These are phyloP conservation scores for Myotis pilosus DNA, from an alignment of 2,797 vertebrate species.

Conservation along the genomic window DNA sequence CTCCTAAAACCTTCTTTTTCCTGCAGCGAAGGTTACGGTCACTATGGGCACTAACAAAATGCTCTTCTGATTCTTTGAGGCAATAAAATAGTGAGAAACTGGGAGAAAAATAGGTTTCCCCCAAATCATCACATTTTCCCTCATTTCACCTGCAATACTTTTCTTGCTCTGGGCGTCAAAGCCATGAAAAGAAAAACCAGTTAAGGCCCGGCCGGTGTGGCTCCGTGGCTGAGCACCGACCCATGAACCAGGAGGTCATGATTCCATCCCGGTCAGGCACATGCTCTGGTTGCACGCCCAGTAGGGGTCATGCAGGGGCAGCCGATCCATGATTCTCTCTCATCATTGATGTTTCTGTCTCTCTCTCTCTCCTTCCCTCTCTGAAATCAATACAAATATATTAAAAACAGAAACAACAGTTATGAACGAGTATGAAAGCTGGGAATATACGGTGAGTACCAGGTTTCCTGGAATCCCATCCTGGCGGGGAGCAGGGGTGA, in stretches of 20 bases:
- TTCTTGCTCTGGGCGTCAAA: background rate
- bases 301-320: too few species aligned
- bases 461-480: background rate
- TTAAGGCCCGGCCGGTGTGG: background rate
- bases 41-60: background rate
- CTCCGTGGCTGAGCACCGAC: too few species aligned
- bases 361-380: too few species aligned
- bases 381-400: too few species aligned
- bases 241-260: too few species aligned
- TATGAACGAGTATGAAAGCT: background rate
- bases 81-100: background rate
- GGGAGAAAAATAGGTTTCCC: background rate
- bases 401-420: background rate
- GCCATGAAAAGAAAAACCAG: background rate
- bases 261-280: too few species aligned
- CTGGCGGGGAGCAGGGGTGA: background rate
- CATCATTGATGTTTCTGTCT: too few species aligned
- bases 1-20: background rate
- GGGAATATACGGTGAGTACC: background rate
- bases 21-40: background rate
- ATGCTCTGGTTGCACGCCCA: too few species aligned
- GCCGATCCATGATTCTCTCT: too few species aligned
- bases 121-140: background rate
- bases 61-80: background rate
- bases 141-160: background rate